Conservation (phyloP, 2,113 vertebrate genomes). For the Sinocyclocheilus anshuiensis region DNA sequence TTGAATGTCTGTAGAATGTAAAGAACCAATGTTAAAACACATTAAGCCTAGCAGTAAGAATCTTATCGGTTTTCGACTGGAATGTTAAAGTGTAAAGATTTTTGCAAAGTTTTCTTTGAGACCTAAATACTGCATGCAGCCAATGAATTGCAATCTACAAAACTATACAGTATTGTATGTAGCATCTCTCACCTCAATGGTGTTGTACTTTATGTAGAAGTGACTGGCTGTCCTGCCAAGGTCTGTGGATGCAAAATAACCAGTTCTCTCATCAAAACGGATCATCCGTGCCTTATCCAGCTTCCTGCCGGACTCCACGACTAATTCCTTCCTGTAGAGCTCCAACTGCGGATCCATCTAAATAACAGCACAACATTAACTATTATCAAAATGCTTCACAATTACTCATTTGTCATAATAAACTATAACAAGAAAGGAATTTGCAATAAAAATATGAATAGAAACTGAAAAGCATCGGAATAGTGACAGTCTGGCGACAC, state of each 20-base stretch:
- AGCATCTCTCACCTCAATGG: constrained; percentile 85
- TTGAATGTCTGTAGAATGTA: constrained; percentile 90
- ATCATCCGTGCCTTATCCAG: constrained; percentile 97
- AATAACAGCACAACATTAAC: neutral
- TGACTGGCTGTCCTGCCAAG: constrained; percentile 95
- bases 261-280: constrained; percentile 95
- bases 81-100: neutral
- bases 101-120: neutral
- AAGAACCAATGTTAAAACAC: constrained; percentile 32
- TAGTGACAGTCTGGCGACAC: neutral
- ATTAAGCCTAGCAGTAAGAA: neutral
- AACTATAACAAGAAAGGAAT: no score
- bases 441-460: no score
- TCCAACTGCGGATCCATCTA: constrained; percentile 91
- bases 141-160: no score
- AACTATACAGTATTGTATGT: no score
- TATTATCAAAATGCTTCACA: neutral
- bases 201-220: constrained; percentile 97
- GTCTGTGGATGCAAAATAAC: constrained; percentile 95
- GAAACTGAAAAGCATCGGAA: neutral
- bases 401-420: no score
- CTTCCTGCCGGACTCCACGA: constrained; percentile 89
- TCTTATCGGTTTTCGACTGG: no score
- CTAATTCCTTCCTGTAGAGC: constrained; percentile 89
- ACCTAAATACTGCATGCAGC: neutral